Evolutionary conservation across 2,113 vertebrate species (phyloP), one percentile per base, ranked within the genome.

Genomic region (Ondatra zibethicus): DNA sequence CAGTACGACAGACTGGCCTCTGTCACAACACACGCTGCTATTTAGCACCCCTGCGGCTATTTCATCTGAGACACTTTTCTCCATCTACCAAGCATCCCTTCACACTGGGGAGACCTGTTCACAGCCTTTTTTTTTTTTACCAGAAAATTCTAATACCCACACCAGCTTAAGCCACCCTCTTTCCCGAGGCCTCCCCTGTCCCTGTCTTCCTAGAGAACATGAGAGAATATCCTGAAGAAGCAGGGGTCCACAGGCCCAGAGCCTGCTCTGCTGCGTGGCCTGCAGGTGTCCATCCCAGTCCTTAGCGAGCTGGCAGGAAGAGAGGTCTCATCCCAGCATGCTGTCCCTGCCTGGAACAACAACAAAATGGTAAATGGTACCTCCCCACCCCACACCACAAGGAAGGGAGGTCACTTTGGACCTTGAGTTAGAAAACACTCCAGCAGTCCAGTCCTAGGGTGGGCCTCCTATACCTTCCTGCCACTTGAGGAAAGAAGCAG

Each of bases 241-340:
- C 17, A 6, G 73, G n/a, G 47, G 8, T 16, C 65, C 23, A 39
- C 45, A 55, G 66, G 23, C 91, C 61, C 7, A 4, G 2, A 84
- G 52, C 55, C 39, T 55, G 75, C 76, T 52, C 86, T n/a, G 76
- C 86, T 82, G 77, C 61, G 47, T 29, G 36, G 77, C 58, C 58
- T 42, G 17, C 39, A 78, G 80, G 65, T 58, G 86, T 96, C 89
- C 91, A 45, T 45, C 36, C 80, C 81, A 78, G 50, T 68, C 86
- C 73, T 94, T 92, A 96, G 91, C 61, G 68, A 96, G 63, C 17
- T 92, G 87, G 87, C 77, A 94, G 88, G 73, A 94, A 93, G 88
- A 92, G 70, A 73, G 72, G 89, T 63, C 89, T 89, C 77, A 84
- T 33, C 70, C 81, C 39, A 27, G 87, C 66, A 78, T 86, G 73